Base-by-base conservation (phyloP, 2,888 invertebrate species). In the Belgica antarctica region DNA sequence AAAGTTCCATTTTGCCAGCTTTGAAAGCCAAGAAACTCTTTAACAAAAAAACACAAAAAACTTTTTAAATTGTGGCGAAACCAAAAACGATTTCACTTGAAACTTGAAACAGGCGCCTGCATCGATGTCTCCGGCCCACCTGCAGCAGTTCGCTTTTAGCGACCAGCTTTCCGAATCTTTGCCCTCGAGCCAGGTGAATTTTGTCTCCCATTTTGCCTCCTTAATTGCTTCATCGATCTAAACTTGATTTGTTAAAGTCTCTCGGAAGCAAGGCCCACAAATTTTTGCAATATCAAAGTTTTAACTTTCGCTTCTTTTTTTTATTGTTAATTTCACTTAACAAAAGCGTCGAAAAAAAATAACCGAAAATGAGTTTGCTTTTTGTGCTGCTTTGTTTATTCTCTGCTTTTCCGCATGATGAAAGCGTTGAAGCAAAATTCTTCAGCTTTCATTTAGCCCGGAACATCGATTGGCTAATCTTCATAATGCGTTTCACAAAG, bases 121-220 rank as follows among this genome's bases (percentile, higher is more conserved):
- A 80, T 89, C 91, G 79, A 92, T 92, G 90, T 92, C 92, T 73
- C 90, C 92, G 75, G 91, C 92, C 79, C 92, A 90, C 82, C 85
- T 89, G 78, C 88, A 89, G 82, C 88, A 88, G 82, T 87, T 88
- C 80, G 88, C 87, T 78, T 83, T 84, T 75, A 82, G 84, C 74
- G 83, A 83, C 76, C 83, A 85, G 80, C 83, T 86, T 76, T 87
- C 88, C 76, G 90, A 89, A 83, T 89, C 89, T 77, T 87, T 90
- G 81, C 89, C 89, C 76, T 84, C 87, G 79, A 89, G 89, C 83
- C 90, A 90, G 90, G 90, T 90, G 86, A 76, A 17, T 31, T 31
- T n/a, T 22, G 22, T 52, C 19, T 17, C 19, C n/a, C 41, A 41
- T 7, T 10, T 41, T n/a, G 41, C 41, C 12, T 31, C 34, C 7